These are phyloP conservation scores for Myripristis jacobus DNA, from an alignment of 2,797 vertebrate species.

Conservation along the genomic window DNA sequence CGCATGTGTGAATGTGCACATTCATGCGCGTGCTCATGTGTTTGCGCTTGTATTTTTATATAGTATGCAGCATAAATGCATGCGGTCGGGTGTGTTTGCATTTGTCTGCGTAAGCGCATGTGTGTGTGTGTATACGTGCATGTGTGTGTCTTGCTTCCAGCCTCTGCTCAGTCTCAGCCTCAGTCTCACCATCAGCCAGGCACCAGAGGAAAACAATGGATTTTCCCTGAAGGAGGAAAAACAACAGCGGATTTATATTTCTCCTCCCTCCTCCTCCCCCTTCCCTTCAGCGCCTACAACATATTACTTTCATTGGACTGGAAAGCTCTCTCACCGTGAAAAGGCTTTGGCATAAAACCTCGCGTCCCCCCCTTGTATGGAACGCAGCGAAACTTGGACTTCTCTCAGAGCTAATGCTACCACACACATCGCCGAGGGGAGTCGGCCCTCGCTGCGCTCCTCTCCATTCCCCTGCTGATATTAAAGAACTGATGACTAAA, in stretches of 20 bases:
- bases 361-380: slow-evolving; percentile 32
- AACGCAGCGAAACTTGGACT: slow-evolving; percentile 58
- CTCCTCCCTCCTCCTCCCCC: slow-evolving; percentile 14
- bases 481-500: slow-evolving; percentile 69
- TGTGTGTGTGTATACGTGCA: slow-evolving; percentile 12
- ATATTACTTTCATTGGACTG: slow-evolving; percentile 71
- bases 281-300: slow-evolving; percentile 48
- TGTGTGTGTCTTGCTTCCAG: not conserved
- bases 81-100: not conserved
- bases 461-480: slow-evolving; percentile 45
- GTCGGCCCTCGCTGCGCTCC: slow-evolving; percentile 25
- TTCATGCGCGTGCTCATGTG: not conserved
- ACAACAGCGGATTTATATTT: slow-evolving; percentile 70
- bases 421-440: slow-evolving; percentile 69
- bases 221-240: slow-evolving; percentile 69
- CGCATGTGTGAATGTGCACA: slow-evolving; percentile 6
- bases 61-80: not conserved
- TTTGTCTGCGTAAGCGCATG: not conserved
- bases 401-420: slow-evolving; percentile 52
- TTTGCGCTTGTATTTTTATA: not conserved
- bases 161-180: not conserved
- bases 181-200: slow-evolving; percentile 43
- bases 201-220: slow-evolving; percentile 71
- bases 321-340: slow-evolving; percentile 57
- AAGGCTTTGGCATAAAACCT: slow-evolving; percentile 54